Percentiles rank a stretch among this genome's conserved stretches.
Conservation (phyloP, 2,113 vertebrate species). For the Larimichthys crocea region DNA sequence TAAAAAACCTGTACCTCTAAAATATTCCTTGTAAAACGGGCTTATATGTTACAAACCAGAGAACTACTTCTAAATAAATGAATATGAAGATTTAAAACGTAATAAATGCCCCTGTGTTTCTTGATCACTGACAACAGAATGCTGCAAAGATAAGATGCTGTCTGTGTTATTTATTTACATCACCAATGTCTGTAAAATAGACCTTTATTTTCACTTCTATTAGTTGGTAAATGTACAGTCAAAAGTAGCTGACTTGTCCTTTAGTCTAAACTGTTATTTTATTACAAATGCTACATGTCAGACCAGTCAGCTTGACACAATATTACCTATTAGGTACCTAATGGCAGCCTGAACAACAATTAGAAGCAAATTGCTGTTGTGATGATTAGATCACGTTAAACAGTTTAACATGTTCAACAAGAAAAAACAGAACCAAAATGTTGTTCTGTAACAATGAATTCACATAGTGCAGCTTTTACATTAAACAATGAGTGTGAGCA, state of each 20-base stretch:
- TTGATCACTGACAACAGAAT: not conserved
- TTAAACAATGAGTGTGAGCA: not conserved
- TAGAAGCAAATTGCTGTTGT: not conserved
- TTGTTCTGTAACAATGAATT: not conserved
- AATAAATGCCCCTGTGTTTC: not conserved
- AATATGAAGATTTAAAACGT: slow-evolving; percentile 52
- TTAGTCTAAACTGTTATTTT: not conserved
- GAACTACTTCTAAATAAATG: slow-evolving; percentile 77
- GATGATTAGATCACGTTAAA: not conserved
- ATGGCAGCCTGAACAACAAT: not conserved
- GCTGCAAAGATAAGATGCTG: not conserved
- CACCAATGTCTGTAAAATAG: not conserved
- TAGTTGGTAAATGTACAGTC: too few species aligned
- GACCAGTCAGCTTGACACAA: not conserved
- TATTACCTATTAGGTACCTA: not conserved
- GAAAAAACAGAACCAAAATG: not conserved
- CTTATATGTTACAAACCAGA: slow-evolving; percentile 75
- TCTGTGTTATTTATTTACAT: not conserved
- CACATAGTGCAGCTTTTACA: not conserved
- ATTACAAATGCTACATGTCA: not conserved
- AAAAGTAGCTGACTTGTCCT: not conserved
- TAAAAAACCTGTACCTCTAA: slow-evolving; percentile 70
- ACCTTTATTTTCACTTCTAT: too few species aligned
- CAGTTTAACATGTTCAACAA: too few species aligned
- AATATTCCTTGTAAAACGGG: slow-evolving; percentile 70